Conservation (phyloP, 2,888 invertebrate genomes). For the Habrosyne pyritoides region DNA sequence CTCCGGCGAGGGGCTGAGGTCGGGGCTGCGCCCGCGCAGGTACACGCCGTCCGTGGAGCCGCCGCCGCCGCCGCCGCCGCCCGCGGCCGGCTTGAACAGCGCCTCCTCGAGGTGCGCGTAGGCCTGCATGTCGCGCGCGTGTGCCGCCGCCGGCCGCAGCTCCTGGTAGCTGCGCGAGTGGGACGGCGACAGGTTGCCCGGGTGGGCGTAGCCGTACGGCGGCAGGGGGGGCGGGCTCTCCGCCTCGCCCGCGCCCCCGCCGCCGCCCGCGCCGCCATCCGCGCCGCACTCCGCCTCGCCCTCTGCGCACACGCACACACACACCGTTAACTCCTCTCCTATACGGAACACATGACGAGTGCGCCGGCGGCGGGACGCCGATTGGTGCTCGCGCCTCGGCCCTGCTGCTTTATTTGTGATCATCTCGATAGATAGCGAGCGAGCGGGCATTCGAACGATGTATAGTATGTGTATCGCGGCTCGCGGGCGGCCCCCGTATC, state of each 20-base stretch:
- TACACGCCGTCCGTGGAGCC: conserved; percentile 62
- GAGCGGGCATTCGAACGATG: conserved; percentile 7
- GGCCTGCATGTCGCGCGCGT: conserved; percentile 76
- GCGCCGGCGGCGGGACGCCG: conserved; percentile 14
- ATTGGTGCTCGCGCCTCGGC: conserved; percentile 17
- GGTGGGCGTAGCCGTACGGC: conserved; percentile 68
- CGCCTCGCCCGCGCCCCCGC: conserved; percentile 52
- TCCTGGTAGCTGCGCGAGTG: conserved; percentile 79
- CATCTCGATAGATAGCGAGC: conserved; percentile 34
- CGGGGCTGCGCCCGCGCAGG: conserved; percentile 66
- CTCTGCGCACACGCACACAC: conserved; percentile 63
- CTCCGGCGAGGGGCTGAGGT: conserved; percentile 60
- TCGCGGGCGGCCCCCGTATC: not conserved
- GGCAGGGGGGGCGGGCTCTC: conserved; percentile 70
- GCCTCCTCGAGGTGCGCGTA: conserved; percentile 71
- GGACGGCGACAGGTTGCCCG: conserved; percentile 62
- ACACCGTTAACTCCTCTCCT: conserved; percentile 10
- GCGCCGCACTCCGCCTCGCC: conserved; percentile 63
- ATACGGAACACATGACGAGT: conserved; percentile 11
- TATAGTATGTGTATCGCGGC: not conserved
- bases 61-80: conserved; percentile 36
- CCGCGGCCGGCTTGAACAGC: conserved; percentile 51
- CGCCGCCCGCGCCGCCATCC: conserved; percentile 46
- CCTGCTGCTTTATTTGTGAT: conserved; percentile 16
- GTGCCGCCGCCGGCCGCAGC: conserved; percentile 68